Conservation (phyloP, 2,797 vertebrate species). For the Chelon auratus region DNA sequence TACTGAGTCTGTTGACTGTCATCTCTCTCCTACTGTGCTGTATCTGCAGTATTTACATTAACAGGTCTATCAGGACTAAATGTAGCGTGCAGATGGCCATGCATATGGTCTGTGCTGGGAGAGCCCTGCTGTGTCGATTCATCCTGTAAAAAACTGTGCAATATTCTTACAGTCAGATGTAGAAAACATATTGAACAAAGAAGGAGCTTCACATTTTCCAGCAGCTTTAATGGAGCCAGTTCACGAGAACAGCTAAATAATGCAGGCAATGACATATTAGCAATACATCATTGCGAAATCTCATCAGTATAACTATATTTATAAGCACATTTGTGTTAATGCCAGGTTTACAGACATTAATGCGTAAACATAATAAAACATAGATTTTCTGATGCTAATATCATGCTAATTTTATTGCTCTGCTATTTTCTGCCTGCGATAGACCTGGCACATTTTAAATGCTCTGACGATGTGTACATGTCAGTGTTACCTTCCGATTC, state of each 20-base stretch:
- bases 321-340: no score
- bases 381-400: no score
- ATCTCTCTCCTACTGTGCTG: neutral
- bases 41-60: conserved; percentile 41
- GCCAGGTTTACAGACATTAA: no score
- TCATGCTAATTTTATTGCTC: no score
- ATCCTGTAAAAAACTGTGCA: conserved; percentile 16
- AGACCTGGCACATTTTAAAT: no score
- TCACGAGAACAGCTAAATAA: neutral
- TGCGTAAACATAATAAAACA: no score
- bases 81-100: conserved; percentile 64
- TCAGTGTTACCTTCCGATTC: no score
- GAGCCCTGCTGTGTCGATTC: conserved; percentile 25
- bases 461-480: no score
- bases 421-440: no score
- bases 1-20: neutral
- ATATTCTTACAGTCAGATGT: conserved; percentile 5
- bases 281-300: neutral
- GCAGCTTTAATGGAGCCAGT: conserved; percentile 8
- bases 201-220: conserved; percentile 9
- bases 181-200: conserved; percentile 8
- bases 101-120: conserved; percentile 53
- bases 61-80: conserved; percentile 14
- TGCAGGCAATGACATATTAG: neutral
- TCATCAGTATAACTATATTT: neutral